Evolutionary conservation across 2,888 invertebrate species (phyloP).

Genomic region (Polyommatus icarus): DNA sequence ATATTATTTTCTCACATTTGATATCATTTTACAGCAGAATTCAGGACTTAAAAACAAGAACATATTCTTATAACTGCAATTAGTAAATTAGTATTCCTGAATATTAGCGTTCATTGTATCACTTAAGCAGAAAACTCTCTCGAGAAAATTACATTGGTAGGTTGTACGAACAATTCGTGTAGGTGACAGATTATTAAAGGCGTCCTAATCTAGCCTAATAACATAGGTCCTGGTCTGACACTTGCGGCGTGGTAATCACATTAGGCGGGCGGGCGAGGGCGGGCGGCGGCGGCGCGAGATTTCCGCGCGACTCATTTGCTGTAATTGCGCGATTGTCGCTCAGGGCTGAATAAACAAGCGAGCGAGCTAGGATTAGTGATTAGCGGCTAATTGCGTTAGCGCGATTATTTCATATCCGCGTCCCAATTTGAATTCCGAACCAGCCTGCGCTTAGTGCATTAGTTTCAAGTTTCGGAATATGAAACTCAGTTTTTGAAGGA

Average conservation of each 20-base stretch:
- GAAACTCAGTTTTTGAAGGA: background rate
- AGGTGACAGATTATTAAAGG: conserved; percentile 12
- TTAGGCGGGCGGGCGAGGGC: conserved; percentile 50
- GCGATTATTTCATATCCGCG: conserved; percentile 75
- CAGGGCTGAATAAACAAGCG: conserved; percentile 80
- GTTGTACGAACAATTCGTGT: background rate
- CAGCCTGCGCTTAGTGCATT: conserved; percentile 66
- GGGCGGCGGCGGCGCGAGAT: conserved; percentile 62
- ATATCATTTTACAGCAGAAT: background rate
- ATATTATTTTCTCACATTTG: conserved; percentile 10
- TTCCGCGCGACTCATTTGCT: conserved; percentile 80
- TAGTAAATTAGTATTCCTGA: background rate
- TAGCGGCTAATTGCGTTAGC: conserved; percentile 78
- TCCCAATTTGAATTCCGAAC: conserved; percentile 73
- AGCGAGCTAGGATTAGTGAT: conserved; percentile 79
- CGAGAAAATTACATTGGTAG: background rate
- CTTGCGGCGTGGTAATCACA: conserved; percentile 75
- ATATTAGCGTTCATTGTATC: background rate
- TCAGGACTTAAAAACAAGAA: background rate
- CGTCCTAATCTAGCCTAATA: conserved; percentile 16
- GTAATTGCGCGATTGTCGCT: conserved; percentile 81
- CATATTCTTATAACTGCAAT: no score
- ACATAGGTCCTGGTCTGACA: conserved; percentile 60
- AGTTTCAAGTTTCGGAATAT: conserved; percentile 49
- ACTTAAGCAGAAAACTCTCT: background rate